Percentiles rank a stretch among this genome's conserved stretches.
Conservation (phyloP, 2,113 vertebrate species). For the Setophaga kirtlandii region DNA sequence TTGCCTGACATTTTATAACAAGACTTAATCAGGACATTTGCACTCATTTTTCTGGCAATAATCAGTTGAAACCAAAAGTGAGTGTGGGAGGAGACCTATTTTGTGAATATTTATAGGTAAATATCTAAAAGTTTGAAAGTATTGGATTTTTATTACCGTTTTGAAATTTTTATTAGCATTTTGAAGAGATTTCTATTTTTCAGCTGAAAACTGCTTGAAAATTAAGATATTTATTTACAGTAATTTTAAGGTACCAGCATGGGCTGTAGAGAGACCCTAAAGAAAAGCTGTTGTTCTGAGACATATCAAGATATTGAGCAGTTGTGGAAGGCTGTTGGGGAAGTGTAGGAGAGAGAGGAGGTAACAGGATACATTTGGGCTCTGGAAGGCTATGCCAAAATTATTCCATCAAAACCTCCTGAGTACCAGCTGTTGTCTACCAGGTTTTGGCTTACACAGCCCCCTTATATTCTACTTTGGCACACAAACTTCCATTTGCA, state of each 20-base stretch:
- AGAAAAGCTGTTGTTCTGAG: background rate
- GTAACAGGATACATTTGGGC: background rate
- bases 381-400: background rate
- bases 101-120: background rate
- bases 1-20: constrained; percentile 25
- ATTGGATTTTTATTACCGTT: background rate
- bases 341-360: background rate
- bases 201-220: background rate
- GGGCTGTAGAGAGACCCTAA: background rate
- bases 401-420: background rate
- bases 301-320: rapidly evolving
- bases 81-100: background rate
- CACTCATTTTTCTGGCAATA: background rate
- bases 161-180: background rate
- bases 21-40: constrained; percentile 25
- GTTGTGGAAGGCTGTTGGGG: background rate
- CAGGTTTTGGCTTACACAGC: background rate
- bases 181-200: background rate
- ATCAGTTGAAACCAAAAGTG: background rate
- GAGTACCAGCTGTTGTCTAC: background rate
- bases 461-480: background rate
- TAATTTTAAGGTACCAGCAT: background rate
- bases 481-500: background rate
- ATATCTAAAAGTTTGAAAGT: background rate
- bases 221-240: background rate